Evolutionary conservation across 2,797 vertebrate species (phyloP), one percentile per base, ranked within the genome.

Genomic region (Tokudaia muenninki): DNA sequence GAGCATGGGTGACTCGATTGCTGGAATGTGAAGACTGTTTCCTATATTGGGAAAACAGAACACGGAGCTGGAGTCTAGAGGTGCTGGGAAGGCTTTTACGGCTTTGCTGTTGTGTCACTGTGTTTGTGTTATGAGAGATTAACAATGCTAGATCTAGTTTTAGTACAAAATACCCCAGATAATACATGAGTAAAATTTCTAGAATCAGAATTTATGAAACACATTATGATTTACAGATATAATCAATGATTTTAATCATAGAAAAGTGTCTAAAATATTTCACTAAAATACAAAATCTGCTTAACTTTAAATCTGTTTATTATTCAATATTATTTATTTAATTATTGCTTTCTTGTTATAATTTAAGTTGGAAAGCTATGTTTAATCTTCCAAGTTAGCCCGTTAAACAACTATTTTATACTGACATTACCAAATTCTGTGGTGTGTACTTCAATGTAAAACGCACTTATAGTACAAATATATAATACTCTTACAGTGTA

Each of bases 121-220:
- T 41, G 17, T 41, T 31, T 59, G 65, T 16, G 17, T 70, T 96
- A 26, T 74, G 21, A 41, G 1, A 24, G 1, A 72, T 37, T 61
- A 3, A 65, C 26, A 84, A 93, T 24, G 67, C 22, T 57, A 55
- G 3, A 1, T 52, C 10, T 57, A 14, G 41, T 2, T 13, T 94
- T 89, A 84, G 24, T 1, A 83, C 29, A 94, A 50, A 90, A 63
- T 67, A 88, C 10, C 3, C 14, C 9, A 78, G 21, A 92, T 14
- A 26, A 5, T 78, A 12, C 41, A 24, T n/a, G 22, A 90, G 14
- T 34, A 67, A 92, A 87, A 2, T n/a, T 52, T 91, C 10, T 75
- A 57, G 65, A 37, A 74, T 41, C 72, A 93, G 77, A 81, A 61
- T 72, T 41, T 81, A 92, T 31, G n/a, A 92, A 96, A 90, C 72